Evolutionary conservation across 2,113 vertebrate species (phyloP).

Genomic region (Scalopus aquaticus): DNA sequence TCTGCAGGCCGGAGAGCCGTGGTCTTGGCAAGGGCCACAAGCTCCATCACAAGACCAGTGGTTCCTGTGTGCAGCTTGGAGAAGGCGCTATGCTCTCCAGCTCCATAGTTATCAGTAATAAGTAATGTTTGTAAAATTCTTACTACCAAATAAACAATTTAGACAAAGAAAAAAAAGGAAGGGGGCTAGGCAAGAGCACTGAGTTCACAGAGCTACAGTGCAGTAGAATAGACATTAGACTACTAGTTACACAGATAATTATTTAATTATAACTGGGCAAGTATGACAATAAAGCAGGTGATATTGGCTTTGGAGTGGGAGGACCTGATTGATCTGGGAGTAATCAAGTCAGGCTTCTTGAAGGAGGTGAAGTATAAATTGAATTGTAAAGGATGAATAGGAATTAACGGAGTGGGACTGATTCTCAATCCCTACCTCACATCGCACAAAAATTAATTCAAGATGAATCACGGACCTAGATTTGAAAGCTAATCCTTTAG

Average conservation of each 20-base stretch:
- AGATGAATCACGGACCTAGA: background rate
- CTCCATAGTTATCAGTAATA: no score
- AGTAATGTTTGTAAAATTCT: no score
- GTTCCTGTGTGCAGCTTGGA: no score
- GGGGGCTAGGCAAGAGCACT: background rate
- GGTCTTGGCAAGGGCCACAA: no score
- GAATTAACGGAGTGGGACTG: background rate
- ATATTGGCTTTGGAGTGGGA: background rate
- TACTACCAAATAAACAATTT: no score
- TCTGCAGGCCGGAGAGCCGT: no score
- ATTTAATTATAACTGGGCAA: background rate
- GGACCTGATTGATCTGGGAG: background rate
- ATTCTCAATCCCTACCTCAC: background rate
- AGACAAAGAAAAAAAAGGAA: no score
- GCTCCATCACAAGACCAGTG: no score
- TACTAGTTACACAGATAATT: constrained; percentile 34
- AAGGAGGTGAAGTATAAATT: background rate
- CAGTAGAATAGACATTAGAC: background rate
- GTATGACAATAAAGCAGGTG: background rate
- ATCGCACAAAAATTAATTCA: background rate
- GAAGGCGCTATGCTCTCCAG: no score
- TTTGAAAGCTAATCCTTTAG: background rate
- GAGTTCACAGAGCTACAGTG: background rate
- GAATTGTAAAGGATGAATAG: background rate
- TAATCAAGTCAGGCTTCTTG: background rate